Evolutionary conservation across 2,113 vertebrate genomes (phyloP).

Genomic region (Thamnaconus septentrionalis): DNA sequence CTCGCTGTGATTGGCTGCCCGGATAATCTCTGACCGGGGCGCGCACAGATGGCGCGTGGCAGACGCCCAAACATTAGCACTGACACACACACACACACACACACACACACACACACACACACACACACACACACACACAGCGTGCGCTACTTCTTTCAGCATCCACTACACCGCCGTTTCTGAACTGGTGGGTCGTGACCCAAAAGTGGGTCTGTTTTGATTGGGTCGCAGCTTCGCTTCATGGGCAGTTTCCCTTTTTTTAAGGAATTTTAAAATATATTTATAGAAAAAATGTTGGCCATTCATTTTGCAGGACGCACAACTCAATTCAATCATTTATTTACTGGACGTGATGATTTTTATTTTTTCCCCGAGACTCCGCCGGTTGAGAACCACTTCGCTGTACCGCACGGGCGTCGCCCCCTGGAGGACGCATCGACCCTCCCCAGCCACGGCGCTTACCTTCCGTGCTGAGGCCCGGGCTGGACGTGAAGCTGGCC

Average conservation of each 20-base stretch:
- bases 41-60: conserved; percentile 59
- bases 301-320: too few species aligned
- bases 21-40: conserved; percentile 52
- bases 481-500: conserved; percentile 99
- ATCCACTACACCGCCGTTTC: too few species aligned
- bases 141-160: too few species aligned
- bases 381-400: too few species aligned
- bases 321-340: too few species aligned
- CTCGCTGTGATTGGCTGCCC: conserved; percentile 60
- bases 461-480: conserved; percentile 99
- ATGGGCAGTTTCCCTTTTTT: too few species aligned
- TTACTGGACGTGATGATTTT: too few species aligned
- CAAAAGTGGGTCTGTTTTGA: conserved; percentile 2
- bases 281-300: too few species aligned
- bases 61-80: conserved; percentile 41
- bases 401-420: too few species aligned
- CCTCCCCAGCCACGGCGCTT: conserved; percentile 55
- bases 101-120: conserved; percentile 8
- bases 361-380: too few species aligned
- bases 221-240: not conserved
- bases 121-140: not conserved
- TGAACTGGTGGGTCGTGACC: too few species aligned
- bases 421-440: not conserved
- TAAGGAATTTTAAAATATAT: too few species aligned
- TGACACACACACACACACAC: conserved; percentile 15